Evolutionary conservation across 1,140 invertebrate genomes (phyloP), one percentile per base, ranked within the genome.

Genomic region (Oncopodura yosiiana): DNA sequence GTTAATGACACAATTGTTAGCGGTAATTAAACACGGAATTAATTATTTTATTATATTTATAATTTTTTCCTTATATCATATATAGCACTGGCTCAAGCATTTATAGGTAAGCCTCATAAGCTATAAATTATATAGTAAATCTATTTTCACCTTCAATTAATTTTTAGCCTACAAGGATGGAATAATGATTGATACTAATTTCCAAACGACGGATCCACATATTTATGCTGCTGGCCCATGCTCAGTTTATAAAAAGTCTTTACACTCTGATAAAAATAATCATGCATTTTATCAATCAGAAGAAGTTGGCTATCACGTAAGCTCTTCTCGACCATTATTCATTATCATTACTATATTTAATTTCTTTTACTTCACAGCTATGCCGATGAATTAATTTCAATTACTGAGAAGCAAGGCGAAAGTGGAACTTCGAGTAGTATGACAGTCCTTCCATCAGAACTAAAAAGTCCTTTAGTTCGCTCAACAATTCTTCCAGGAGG

Each of bases 201-300:
- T 78, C 63, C 72, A 77, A 36, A 87, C 83, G 0, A 84, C 82
- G 68, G 84, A 86, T 66, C 73, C 75, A 0, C 68, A 69, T 39
- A 79, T 87, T 39, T 78, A 76, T 56, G 83, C 77, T 2, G 83
- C 82, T 23, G 84, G 84, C 1, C 73, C 81, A 0, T 66, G 81
- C 36, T 81, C 81, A 2, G 73, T 74, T 42, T 82, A 81, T 62
- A 75, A 77, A 1, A 73, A 74, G 19, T 73, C 71, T 34, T 73
- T 76, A 61, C 70, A 73, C 43, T 74, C 74, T 0, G 65, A 72
- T 1, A 58, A 68, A 24, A 65, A 68, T 38, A 57, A 69, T 11
- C 78, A 81, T 53, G 60, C 67, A 5, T 70, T 76, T 53, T 80
- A 74, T 60, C 75, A 71, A 62, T 71, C 73, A 1, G 64, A 74